Conservation (phyloP, 2,797 vertebrate species). For the Esox lucius region DNA sequence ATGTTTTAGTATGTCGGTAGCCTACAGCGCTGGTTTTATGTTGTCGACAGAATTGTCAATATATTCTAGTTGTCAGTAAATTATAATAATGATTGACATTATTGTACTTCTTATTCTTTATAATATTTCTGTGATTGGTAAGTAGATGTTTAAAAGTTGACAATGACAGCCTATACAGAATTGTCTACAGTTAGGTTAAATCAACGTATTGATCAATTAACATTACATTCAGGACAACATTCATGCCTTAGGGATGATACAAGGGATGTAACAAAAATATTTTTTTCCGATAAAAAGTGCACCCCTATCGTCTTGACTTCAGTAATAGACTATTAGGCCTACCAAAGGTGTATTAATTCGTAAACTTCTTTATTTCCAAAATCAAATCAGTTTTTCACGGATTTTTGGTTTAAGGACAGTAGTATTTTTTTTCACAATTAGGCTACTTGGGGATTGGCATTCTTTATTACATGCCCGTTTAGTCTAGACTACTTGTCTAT, state of each 20-base stretch:
- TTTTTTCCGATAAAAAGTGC: neutral
- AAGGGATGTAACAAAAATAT: neutral
- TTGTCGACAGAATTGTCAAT: neutral
- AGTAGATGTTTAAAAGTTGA: neutral
- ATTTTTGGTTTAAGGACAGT: neutral
- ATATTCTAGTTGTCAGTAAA: neutral
- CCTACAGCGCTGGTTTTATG: neutral
- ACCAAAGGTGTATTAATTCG: neutral
- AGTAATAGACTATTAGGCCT: neutral
- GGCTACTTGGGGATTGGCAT: neutral
- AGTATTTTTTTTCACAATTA: neutral
- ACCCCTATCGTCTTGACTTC: neutral
- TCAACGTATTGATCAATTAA: neutral
- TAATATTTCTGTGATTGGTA: neutral
- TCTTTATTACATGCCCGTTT: neutral
- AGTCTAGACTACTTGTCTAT: constrained; percentile 17
- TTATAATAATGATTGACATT: neutral
- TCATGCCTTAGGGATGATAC: neutral
- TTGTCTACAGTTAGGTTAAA: neutral
- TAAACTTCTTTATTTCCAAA: neutral
- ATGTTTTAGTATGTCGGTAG: neutral
- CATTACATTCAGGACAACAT: neutral
- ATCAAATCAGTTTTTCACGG: neutral
- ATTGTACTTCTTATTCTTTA: neutral
- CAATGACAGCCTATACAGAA: neutral